Base-by-base conservation (phyloP, 2,888 invertebrate species). In the Bombylius major region DNA sequence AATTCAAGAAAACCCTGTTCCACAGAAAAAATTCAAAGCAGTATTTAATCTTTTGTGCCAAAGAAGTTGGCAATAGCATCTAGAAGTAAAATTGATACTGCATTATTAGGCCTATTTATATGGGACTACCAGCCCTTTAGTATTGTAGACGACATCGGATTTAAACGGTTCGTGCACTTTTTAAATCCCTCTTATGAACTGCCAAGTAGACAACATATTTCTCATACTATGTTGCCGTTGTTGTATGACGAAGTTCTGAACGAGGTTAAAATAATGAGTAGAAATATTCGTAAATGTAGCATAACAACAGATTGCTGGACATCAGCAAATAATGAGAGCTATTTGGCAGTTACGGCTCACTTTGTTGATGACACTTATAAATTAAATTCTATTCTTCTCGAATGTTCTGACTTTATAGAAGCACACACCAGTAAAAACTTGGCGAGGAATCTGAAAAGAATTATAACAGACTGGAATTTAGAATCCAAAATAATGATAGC, bases 301-400 rank as follows among this genome's bases (percentile, higher is more conserved):
- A 14, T 68, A 46, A 68, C 67, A 34, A 66, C 65, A 7, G 68
- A 69, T 59, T 62, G 63, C 51, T 67, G 67, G 67, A 66, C 67
- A 14, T 69, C 67, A 8, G 23, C 55, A 9, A 65, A 61, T 51
- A 62, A 58, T 33, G 66, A 67, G 51, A 63, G 59, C 58, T 67
- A 59, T 59, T 56, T 67, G 47, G 65, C 60, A 32, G 62, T 65
- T 8, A 66, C 54, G 13, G 31, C 48, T 9, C 65, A 67, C 60
- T 67, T 60, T 58, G 56, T 65, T 32, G 48, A 62, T 52, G 49
- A 61, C 5, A 50, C 64, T 52, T 67, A 65, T 62, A 44, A 61
- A 58, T n/a, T 64, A 7, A 60, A 64, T 50, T 63, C 64, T 12
- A 23, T 62, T 32, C 50, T 66, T 34, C 53, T 67, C n/a, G 61